These are phyloP conservation scores for Hipposideros armiger DNA, from an alignment of 2,113 vertebrate species.

Conservation along the genomic window DNA sequence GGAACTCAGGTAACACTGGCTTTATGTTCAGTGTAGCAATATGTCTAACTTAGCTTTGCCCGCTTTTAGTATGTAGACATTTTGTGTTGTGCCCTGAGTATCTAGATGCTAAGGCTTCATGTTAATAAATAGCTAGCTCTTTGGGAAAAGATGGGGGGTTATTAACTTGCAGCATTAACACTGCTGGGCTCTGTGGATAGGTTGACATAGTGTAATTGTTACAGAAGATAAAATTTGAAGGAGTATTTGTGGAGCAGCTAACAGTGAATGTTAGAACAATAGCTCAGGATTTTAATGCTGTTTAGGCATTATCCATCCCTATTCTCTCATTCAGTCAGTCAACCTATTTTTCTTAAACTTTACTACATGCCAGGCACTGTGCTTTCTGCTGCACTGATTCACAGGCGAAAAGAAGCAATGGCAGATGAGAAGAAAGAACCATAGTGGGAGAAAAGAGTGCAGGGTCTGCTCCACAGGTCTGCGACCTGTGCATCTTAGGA, in stretches of 20 bases:
- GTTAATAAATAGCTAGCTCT: conserved; percentile 81
- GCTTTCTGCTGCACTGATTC: conserved; percentile 18
- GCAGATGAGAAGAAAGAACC: background rate
- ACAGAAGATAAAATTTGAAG: conserved; percentile 85
- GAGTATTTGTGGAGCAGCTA: conserved; percentile 57
- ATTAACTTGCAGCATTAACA: conserved; percentile 76
- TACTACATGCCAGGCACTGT: background rate
- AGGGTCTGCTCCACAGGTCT: background rate
- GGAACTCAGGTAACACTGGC: conserved; percentile 76
- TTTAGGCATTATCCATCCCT: conserved; percentile 55
- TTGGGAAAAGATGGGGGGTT: conserved; percentile 78
- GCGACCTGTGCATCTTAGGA: background rate
- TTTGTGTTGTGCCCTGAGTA: conserved; percentile 71
- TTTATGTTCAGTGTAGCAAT: conserved; percentile 82
- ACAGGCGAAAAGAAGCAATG: background rate
- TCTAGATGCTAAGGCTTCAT: conserved; percentile 78
- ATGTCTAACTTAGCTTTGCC: conserved; percentile 76
- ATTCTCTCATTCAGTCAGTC: conserved; percentile 35
- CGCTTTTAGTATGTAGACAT: conserved; percentile 76
- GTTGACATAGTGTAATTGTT: conserved; percentile 82
- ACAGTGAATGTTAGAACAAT: conserved; percentile 66
- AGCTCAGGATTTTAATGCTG: conserved; percentile 56
- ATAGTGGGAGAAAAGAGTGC: background rate
- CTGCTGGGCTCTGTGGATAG: conserved; percentile 75
- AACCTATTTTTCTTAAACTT: conserved; percentile 56